phyloP scores from a whole-genome alignment of 2,888 invertebrate genomes.

The Megalurothrips usitatus region DNA sequence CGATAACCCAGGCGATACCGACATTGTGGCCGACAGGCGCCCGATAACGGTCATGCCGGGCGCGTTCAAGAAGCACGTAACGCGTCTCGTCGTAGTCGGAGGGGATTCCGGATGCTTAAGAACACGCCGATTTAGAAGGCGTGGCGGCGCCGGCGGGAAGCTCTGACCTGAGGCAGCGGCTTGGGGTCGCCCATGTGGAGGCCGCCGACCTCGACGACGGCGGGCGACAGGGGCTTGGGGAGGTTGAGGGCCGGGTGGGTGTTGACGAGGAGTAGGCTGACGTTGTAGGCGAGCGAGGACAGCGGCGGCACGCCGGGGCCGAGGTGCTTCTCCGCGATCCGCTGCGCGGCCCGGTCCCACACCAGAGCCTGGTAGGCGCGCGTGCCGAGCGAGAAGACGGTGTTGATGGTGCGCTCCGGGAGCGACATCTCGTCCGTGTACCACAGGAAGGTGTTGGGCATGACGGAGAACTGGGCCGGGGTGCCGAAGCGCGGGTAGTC shows the following conservation, averaged over 20 bases:
- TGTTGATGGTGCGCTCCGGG: constrained; percentile 41
- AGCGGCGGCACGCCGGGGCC: constrained; percentile 53
- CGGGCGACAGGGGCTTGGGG: constrained; percentile 39
- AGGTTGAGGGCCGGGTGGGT: constrained; percentile 58
- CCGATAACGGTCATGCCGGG: no score
- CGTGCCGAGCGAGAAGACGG: constrained; percentile 32
- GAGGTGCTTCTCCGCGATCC: constrained; percentile 48
- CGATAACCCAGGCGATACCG: no score
- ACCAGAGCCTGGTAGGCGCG: background rate
- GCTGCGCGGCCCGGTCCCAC: constrained; percentile 46
- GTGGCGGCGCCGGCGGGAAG: no score
- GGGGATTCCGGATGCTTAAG: no score
- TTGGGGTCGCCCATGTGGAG: constrained; percentile 28
- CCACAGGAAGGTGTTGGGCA: constrained; percentile 38
- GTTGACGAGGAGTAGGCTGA: constrained; percentile 56
- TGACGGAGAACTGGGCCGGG: constrained; percentile 39
- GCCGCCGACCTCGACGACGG: constrained; percentile 28
- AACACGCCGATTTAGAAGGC: no score
- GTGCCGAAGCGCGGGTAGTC: constrained; percentile 40
- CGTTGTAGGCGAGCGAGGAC: constrained; percentile 52
- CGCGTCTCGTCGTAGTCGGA: background rate
- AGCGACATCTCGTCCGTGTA: constrained; percentile 40
- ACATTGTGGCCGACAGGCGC: no score
- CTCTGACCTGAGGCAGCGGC: constrained; percentile 31
- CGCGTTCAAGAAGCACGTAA: no score